Base-by-base conservation (phyloP, 2,113 vertebrate species). In the Hypomesus transpacificus region DNA sequence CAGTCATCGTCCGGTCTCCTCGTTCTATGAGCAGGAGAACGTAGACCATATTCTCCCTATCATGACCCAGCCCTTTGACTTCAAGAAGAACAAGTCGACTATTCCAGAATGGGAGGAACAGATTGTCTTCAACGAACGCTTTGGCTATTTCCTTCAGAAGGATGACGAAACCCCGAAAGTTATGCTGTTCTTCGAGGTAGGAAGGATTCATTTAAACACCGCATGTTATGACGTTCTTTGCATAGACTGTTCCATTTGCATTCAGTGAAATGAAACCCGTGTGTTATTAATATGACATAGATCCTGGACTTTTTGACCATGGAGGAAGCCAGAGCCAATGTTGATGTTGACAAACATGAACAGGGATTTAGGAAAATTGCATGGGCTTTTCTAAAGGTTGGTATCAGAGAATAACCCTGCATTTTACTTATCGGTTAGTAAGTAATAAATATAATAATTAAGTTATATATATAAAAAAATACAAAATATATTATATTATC, bases 371-470 rank as follows among this genome's bases (percentile, higher is more conserved):
- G 92, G 62, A 98, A 95, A 89, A 94, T 98, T 60, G 95, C 95
- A 0, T 99, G 97, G 97, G 97, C 95, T 3, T 99, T 99, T 91
- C 90, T 99, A 34, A 98, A 97, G 95, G 97, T 99, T 21, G 21
- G 56, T 21, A 13, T n/a, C 16, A 26, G 11, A 24, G 21, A 59
- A 59, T 14, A 57, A 57, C 56, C 18, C 20, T 2, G n/a, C 5
- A 21, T 57, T 13, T 46, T 9, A 46, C 39, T 46, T 46, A 11
- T 46, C 39, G 1, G 9, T 46, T 46, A 46, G 39, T 11, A 46
- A 46, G 39, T 46, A 9, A 46, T 46, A 13, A 46, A 11, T 46
- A 2, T 46, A 46, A 46, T 46, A 46, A 46, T 46, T 9, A 11
- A 46, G 8, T 46, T 9, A 46, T 46, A 46, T 46, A 46, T 46